Evolutionary conservation across 2,888 invertebrate genomes (phyloP).

Genomic region (Branchipolynoe longqiensis): DNA sequence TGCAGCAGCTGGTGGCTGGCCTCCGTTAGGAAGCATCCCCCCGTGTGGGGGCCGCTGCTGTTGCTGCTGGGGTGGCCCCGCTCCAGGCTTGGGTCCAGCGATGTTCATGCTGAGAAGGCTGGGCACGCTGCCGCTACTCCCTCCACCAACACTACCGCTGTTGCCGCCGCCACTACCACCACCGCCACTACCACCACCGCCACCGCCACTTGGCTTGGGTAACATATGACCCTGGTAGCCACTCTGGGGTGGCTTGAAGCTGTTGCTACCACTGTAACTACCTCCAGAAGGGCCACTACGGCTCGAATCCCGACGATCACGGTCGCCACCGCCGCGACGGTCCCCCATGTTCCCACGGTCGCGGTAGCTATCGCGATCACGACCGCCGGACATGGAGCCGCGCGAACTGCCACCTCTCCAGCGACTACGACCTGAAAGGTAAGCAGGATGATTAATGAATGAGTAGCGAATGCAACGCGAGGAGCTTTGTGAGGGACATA

Average conservation of each 20-base stretch:
- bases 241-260: constrained; percentile 43
- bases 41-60: constrained; percentile 21
- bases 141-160: constrained; percentile 12
- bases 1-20: constrained; percentile 26
- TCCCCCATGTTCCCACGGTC: constrained; percentile 61
- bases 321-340: constrained; percentile 59
- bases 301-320: constrained; percentile 49
- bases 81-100: constrained; percentile 42
- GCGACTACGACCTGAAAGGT: constrained; percentile 68
- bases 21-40: constrained; percentile 50
- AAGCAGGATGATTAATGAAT: constrained; percentile 12
- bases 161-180: constrained; percentile 34
- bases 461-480: too few species aligned
- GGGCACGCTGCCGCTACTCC: constrained; percentile 43
- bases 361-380: constrained; percentile 55
- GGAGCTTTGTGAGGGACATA: constrained; percentile 15
- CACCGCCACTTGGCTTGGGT: constrained; percentile 33
- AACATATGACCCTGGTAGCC: constrained; percentile 9
- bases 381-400: constrained; percentile 52
- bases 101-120: constrained; percentile 56
- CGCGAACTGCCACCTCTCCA: constrained; percentile 61
- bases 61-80: background rate
- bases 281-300: constrained; percentile 55
- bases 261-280: constrained; percentile 45
- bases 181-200: constrained; percentile 27